A percentile compares a stretch with the other conserved stretches of the same genome.
Evolutionary conservation across 2,113 vertebrate genomes (phyloP).

Genomic region (Probosciger aterrimus): DNA sequence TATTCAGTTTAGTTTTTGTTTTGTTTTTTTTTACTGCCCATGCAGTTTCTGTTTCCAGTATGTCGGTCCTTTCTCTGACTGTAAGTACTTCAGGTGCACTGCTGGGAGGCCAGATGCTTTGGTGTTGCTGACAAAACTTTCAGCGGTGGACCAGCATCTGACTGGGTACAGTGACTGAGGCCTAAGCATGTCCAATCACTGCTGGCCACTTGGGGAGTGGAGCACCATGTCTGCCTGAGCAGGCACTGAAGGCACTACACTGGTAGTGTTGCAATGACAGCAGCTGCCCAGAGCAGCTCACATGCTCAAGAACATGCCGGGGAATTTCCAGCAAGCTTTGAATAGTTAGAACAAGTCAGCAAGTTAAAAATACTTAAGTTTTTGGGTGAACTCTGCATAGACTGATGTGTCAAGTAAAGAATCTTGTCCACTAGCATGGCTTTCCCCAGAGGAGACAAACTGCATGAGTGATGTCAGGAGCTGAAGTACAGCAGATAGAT

Average conservation of each 20-base stretch:
- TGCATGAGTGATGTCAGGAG: not conserved
- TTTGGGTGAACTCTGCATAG: not conserved
- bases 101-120: not conserved
- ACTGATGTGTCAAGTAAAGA: not conserved
- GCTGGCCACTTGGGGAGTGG: not conserved
- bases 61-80: not conserved
- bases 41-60: not conserved
- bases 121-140: not conserved
- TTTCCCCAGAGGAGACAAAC: not conserved
- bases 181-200: rapidly evolving
- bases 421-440: not conserved
- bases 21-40: not conserved
- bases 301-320: not conserved
- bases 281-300: not conserved
- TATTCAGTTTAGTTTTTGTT: not conserved
- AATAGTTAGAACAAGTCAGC: not conserved
- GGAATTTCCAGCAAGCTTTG: not conserved
- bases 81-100: rapidly evolving
- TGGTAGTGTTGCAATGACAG: not conserved
- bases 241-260: not conserved
- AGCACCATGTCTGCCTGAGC: not conserved
- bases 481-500: not conserved
- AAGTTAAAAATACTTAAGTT: not conserved
- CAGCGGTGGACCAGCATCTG: not conserved
- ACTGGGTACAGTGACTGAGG: rapidly evolving